Percentiles rank a stretch among this genome's conserved stretches.
Conservation (phyloP, 1,140 invertebrate genomes). For the Drosophila obscura region DNA sequence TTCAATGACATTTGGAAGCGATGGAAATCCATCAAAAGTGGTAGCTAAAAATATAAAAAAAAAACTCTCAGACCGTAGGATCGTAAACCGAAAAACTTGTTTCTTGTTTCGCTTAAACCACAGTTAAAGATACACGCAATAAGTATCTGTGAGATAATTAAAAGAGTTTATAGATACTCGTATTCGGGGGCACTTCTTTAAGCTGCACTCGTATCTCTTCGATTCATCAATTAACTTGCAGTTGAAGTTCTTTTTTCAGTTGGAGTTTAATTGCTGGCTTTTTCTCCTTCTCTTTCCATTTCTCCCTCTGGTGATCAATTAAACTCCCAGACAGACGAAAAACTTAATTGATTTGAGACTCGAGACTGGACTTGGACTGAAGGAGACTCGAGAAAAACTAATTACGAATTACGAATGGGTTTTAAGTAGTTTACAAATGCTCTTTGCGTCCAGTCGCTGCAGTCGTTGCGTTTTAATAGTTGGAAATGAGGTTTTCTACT, state of each 20-base stretch:
- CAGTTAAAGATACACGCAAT: slow-evolving; percentile 26
- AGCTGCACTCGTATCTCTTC: slow-evolving; percentile 23
- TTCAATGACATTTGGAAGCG: slow-evolving; percentile 17
- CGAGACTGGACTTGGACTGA: slow-evolving; percentile 1
- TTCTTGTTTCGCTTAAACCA: slow-evolving; percentile 46
- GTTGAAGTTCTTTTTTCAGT: slow-evolving; percentile 60
- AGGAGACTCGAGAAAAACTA: slow-evolving; percentile 37
- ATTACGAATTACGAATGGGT: slow-evolving; percentile 63
- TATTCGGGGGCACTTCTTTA: slow-evolving; percentile 6
- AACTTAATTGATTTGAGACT: slow-evolving; percentile 73
- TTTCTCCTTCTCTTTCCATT: slow-evolving; percentile 5
- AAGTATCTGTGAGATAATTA: slow-evolving; percentile 42
- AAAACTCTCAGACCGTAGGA: slow-evolving; percentile 29
- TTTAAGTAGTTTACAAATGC: slow-evolving; percentile 48
- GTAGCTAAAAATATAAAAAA: slow-evolving; percentile 18
- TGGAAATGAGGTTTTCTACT: slow-evolving; percentile 30
- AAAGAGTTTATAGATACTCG: slow-evolving; percentile 33
- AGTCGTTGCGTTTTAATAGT: slow-evolving; percentile 14
- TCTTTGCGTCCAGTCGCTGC: slow-evolving; percentile 29
- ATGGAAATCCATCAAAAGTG: slow-evolving; percentile 53
- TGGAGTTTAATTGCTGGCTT: slow-evolving; percentile 54
- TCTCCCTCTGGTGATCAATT: slow-evolving; percentile 57
- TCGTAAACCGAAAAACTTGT: slow-evolving; percentile 50
- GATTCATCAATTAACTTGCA: slow-evolving; percentile 68
- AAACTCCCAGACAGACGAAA: slow-evolving; percentile 51